Base-by-base conservation (phyloP, 2,888 invertebrate species). In the Rhingia campestris region DNA sequence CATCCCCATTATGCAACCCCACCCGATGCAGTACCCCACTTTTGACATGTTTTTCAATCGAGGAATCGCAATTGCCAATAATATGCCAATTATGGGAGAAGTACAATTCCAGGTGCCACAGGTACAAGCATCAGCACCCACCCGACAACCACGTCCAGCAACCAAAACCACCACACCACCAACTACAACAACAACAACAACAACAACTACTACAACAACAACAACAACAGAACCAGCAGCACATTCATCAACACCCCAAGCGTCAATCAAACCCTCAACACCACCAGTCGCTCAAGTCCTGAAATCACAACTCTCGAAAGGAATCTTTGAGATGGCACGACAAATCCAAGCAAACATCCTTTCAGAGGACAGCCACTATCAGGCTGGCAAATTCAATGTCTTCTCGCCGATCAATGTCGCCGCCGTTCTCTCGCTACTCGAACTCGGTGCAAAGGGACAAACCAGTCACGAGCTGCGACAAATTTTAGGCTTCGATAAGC, bases 381-480 rank as follows among this genome's bases (percentile, higher is more conserved):
- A 61, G 37, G 61, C 9, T 14, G 59, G 74, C 33, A 82, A 86
- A 79, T 86, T 79, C 70, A 72, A 94, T 33, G 92, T 95, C 3
- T 93, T 95, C 86, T 95, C 96, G 0, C 96, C 96, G 2, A 91
- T 94, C 12, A 95, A 94, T 82, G 92, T 96, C 73, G 93, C 94
- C 75, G 93, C 93, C 80, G 93, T 95, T 12, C 89, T 96, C 77
- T 93, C 94, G 22, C 92, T 96, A 90, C 92, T 95, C 1, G 91
- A 95, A 53, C 90, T 96, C 64, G 96, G 95, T 72, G 93, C 95
- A 39, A 93, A 93, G 61, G 95, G 95, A 35, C 92, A 91, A 87
- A 95, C 96, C 4, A 94, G 94, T 89, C 90, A 94, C 59, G 95
- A 96, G 90, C 91, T 95, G 43, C 92, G 93, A 0, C 90, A 90